Evolutionary conservation across 1,140 invertebrate species (phyloP), one percentile per base, ranked within the genome.

Genomic region (Drosophila auraria): DNA sequence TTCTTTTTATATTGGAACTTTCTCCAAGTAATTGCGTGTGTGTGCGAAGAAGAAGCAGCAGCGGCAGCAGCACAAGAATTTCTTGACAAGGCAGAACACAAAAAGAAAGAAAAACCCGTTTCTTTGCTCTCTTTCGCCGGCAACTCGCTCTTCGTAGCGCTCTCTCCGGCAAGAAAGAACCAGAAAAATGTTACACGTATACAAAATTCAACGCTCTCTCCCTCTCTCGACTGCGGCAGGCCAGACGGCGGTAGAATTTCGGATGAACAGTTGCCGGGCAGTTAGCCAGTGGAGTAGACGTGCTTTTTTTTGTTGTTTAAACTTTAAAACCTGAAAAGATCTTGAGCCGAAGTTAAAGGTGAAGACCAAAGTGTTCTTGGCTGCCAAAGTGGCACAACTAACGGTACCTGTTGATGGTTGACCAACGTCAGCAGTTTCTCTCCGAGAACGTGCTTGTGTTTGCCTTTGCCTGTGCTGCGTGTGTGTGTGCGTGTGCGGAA

Each of bases 101-200:
- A 38, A 36, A 36, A 61, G 17, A 38, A 50, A 66, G 42, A 50
- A 38, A 74, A 87, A 87, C 83, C 70, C 47, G 81, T 90, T 90
- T 65, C 15, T 38, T 36, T 38, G 36, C 30, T 23, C 44, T 58
- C 33, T 58, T 47, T 53, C 40, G 42, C 77, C 78, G 81, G 80
- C 56, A 45, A 62, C 49, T 53, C 50, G 12, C 36, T 33, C 61
- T 61, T 23, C 25, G 20, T 69, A 15, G 36, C 14, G 9, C 38
- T 40, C 61, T 54, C 30, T 38, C n/a, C 6, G 27, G 27, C 5
- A n/a, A 71, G 77, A 78, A 71, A 78, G 77, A 83, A 87, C 83
- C 83, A 89, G 83, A 89, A 89, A 83, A 89, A 84, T 70, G 78
- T 90, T 89, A 89, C 84, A 89, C 84, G 84, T 89, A 90, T 84